Evolutionary conservation across 1,140 invertebrate genomes (phyloP).

Genomic region (Heterodera schachtii): DNA sequence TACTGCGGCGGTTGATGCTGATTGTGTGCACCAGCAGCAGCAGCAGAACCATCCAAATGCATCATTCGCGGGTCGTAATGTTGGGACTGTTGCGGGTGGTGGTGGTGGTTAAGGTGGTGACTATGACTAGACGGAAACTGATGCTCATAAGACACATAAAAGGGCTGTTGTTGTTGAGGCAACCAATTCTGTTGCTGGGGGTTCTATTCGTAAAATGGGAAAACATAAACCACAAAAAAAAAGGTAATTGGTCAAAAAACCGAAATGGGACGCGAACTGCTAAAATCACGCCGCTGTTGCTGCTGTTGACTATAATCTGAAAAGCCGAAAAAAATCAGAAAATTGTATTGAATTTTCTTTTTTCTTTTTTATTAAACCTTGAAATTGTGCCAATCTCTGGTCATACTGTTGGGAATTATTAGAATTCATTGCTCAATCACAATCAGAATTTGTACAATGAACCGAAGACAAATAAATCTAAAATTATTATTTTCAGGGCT

Average conservation of each 20-base stretch:
- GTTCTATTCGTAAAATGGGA: background rate
- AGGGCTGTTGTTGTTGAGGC: background rate
- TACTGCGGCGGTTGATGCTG: background rate
- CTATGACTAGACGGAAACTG: background rate
- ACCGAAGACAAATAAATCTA: too few species aligned
- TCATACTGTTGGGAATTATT: background rate
- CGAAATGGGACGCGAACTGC: background rate
- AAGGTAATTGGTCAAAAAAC: background rate
- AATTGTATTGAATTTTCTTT: background rate
- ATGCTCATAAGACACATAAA: background rate
- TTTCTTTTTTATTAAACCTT: background rate
- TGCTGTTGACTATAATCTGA: constrained; percentile 20
- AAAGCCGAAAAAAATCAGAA: background rate
- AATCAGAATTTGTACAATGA: background rate
- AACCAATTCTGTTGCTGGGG: background rate
- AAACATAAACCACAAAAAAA: background rate
- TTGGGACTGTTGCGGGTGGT: background rate
- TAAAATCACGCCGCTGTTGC: background rate
- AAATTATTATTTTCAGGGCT: too few species aligned
- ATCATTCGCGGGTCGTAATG: background rate
- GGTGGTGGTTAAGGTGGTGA: background rate
- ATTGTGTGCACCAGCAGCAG: background rate
- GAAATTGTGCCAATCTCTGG: background rate
- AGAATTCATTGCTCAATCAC: background rate
- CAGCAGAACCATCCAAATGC: background rate